phyloP scores from a whole-genome alignment of 2,797 vertebrate genomes.

The Xenopus petersii region DNA sequence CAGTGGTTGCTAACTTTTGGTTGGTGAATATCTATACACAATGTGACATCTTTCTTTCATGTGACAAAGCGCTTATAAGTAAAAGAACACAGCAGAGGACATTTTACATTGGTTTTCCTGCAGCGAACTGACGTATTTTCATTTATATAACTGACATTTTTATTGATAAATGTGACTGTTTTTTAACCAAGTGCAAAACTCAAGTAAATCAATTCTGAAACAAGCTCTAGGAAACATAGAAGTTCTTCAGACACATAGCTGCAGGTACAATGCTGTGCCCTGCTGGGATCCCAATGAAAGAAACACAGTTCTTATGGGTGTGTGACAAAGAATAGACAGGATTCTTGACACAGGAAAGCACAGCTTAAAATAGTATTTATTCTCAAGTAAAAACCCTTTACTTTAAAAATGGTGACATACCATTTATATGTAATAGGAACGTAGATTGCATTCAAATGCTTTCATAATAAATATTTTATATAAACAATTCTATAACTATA shows the following conservation, averaged over 20 bases:
- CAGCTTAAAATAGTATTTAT: neutral
- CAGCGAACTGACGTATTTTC: conserved; percentile 44
- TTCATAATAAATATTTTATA: too few species aligned
- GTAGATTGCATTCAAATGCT: too few species aligned
- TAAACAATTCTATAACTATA: too few species aligned
- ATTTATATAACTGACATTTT: conserved; percentile 46
- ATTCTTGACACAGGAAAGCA: conserved; percentile 10
- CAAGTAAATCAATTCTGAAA: conserved; percentile 40
- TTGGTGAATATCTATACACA: conserved; percentile 11
- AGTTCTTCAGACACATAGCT: conserved; percentile 45
- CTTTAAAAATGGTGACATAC: too few species aligned
- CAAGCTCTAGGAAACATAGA: conserved; percentile 36
- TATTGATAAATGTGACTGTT: conserved; percentile 45
- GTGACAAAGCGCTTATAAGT: conserved; percentile 35
- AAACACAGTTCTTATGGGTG: conserved; percentile 28
- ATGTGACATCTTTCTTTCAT: conserved; percentile 34
- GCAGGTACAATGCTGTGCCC: conserved; percentile 37
- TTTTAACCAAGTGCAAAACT: conserved; percentile 42
- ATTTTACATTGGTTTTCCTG: conserved; percentile 42
- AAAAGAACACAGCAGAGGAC: conserved; percentile 41
- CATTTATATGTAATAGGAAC: too few species aligned
- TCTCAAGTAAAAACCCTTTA: too few species aligned
- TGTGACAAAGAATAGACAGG: conserved; percentile 20
- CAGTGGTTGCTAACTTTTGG: conserved; percentile 13
- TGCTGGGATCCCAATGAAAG: conserved; percentile 36